These are phyloP conservation scores for Chaetops frenatus DNA, from an alignment of 2,113 vertebrate genomes.

Conservation along the genomic window DNA sequence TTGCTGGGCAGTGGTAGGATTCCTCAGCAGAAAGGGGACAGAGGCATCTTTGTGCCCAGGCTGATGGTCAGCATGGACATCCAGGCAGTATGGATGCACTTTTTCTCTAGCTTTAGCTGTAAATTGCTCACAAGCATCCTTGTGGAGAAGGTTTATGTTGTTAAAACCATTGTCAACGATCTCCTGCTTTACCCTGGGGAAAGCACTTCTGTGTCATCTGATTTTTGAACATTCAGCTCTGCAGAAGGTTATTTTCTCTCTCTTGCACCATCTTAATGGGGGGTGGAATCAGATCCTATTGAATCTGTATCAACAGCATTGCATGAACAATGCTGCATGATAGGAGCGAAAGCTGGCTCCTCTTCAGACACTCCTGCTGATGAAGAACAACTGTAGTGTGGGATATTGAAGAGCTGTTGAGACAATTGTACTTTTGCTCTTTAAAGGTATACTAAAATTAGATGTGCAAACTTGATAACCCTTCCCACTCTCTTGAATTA, in stretches of 20 bases:
- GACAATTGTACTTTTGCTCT: not conserved
- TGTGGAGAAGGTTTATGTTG: not conserved
- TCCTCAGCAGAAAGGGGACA: not conserved
- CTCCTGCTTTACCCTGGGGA: not conserved
- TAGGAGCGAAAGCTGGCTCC: not conserved
- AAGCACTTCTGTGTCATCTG: not conserved
- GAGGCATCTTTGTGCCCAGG: not conserved
- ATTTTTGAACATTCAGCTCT: not conserved
- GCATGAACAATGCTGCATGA: not conserved
- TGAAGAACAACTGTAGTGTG: not conserved
- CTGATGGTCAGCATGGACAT: not conserved
- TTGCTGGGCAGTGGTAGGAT: not conserved
- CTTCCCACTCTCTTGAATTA: not conserved
- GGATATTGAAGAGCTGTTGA: conserved; percentile 1
- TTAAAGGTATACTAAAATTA: not conserved
- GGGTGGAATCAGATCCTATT: not conserved
- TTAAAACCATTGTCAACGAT: not conserved
- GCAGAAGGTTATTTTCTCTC: not conserved
- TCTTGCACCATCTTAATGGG: not conserved
- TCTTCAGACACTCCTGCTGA: conserved; percentile 6
- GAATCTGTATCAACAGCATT: not conserved
- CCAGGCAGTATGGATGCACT: not conserved
- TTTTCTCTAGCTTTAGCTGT: not conserved
- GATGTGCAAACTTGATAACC: not conserved
- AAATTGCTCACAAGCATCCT: not conserved